phyloP scores from a whole-genome alignment of 1,140 invertebrate species.

The Chelonus insularis region DNA sequence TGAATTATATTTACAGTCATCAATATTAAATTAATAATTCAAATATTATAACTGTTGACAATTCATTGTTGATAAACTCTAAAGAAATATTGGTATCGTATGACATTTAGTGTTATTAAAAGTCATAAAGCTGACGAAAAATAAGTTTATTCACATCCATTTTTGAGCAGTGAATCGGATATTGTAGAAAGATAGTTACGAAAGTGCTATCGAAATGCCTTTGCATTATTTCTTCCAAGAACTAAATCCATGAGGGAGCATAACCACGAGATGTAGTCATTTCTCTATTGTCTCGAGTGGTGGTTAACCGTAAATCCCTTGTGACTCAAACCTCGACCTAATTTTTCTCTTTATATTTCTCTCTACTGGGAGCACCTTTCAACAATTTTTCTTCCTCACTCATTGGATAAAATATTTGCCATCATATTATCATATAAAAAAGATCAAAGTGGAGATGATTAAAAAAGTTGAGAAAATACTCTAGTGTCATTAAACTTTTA shows the following conservation, averaged over 20 bases:
- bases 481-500: too few species aligned
- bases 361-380: neutral
- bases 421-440: neutral
- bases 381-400: neutral
- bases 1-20: too few species aligned
- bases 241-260: constrained; percentile 6
- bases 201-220: constrained; percentile 10
- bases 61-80: too few species aligned
- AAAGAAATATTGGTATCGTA: neutral
- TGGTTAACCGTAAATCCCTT: constrained; percentile 31
- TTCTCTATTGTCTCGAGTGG: constrained; percentile 25
- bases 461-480: too few species aligned
- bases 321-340: constrained; percentile 27
- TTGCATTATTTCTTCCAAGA: constrained; percentile 22
- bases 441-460: neutral
- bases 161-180: neutral
- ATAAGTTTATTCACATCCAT: too few species aligned
- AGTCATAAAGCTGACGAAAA: neutral
- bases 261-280: constrained; percentile 16
- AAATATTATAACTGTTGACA: too few species aligned
- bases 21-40: too few species aligned
- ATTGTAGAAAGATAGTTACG: constrained; percentile 3
- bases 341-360: constrained; percentile 19
- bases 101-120: neutral
- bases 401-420: neutral